phyloP scores from a whole-genome alignment of 1,140 invertebrate genomes.

The Drosophila dunni region DNA sequence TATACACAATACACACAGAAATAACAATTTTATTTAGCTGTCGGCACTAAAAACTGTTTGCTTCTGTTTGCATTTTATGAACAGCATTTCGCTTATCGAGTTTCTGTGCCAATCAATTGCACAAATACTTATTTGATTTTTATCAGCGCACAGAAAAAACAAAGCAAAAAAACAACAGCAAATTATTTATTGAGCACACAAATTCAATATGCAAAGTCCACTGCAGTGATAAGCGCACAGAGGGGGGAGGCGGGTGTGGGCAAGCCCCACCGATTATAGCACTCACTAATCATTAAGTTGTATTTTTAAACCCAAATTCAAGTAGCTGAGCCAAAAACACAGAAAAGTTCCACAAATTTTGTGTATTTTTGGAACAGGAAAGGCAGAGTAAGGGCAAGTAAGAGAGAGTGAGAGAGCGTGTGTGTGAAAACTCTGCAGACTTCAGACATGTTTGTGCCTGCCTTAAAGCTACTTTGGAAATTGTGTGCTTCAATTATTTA shows the following conservation, averaged over 20 bases:
- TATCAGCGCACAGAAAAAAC: slow-evolving; percentile 12
- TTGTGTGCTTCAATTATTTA: slow-evolving; percentile 4
- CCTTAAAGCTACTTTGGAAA: slow-evolving; percentile 21
- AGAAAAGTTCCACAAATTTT: no score
- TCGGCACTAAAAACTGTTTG: slow-evolving; percentile 4
- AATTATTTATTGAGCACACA: slow-evolving; percentile 18
- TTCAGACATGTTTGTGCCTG: slow-evolving; percentile 1
- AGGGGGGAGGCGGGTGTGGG: neutral
- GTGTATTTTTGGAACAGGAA: no score
- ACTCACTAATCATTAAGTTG: neutral
- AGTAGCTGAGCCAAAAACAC: no score
- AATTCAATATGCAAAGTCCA: slow-evolving; percentile 14
- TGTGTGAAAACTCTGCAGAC: slow-evolving; percentile 9
- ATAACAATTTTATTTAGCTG: slow-evolving; percentile 2
- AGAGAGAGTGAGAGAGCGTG: no score
- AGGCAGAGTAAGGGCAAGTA: no score
- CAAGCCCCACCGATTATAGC: neutral
- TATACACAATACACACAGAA: neutral
- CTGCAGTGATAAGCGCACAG: slow-evolving; percentile 1
- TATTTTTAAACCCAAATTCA: no score
- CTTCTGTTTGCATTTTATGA: slow-evolving; percentile 22
- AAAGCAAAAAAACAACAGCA: neutral
- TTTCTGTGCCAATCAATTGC: slow-evolving; percentile 11
- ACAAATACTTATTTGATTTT: slow-evolving; percentile 18
- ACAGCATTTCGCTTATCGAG: slow-evolving; percentile 19